Percentiles rank a stretch among this genome's conserved stretches.
Conservation (phyloP, 2,888 invertebrate species). For the Lithophane leautieri region DNA sequence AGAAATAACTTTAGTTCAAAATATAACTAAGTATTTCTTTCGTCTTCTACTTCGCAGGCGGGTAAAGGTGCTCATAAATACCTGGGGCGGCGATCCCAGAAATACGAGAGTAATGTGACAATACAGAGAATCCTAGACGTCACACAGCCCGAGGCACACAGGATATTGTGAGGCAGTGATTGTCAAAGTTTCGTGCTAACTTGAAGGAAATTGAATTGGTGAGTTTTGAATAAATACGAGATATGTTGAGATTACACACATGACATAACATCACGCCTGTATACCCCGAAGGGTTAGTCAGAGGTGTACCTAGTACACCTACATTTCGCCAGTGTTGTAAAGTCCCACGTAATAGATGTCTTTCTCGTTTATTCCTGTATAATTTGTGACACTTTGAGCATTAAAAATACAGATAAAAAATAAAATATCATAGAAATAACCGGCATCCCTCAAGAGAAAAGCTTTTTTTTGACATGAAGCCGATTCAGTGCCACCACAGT, state of each 20-base stretch:
- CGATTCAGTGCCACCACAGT: too few relatives aligned
- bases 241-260: neutral
- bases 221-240: neutral
- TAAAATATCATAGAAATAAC: too few relatives aligned
- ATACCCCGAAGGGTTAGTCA: neutral
- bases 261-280: neutral
- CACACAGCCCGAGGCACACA: conserved; percentile 6
- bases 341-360: too few relatives aligned
- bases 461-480: too few relatives aligned
- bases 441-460: too few relatives aligned
- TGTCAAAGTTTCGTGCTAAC: neutral
- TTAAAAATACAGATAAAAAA: too few relatives aligned
- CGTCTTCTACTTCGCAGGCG: too few relatives aligned
- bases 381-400: too few relatives aligned
- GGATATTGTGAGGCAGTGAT: conserved; percentile 7
- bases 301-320: neutral
- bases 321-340: too few relatives aligned
- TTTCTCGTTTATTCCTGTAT: too few relatives aligned
- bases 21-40: too few relatives aligned
- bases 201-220: neutral
- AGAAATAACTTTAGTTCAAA: too few relatives aligned
- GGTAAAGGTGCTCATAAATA: neutral
- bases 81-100: neutral
- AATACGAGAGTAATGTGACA: neutral
- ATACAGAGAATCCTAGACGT: neutral